Base-by-base conservation (phyloP, 2,797 vertebrate genomes). In the Phataginus tricuspis region DNA sequence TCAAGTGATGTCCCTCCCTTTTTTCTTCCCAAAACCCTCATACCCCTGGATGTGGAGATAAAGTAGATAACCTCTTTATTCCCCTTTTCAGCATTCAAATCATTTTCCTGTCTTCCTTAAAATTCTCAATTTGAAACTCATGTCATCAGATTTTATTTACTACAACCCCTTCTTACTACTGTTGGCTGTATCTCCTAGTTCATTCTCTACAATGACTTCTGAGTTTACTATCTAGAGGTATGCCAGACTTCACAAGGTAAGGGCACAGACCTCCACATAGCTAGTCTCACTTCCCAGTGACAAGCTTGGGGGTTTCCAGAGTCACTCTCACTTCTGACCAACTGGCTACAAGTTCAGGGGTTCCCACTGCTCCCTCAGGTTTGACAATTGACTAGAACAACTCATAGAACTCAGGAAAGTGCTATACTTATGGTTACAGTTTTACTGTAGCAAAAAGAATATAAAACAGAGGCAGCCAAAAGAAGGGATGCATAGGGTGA, bases 381-480 rank as follows among this genome's bases (percentile, higher is more conserved):
- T 88, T 85, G 31, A 15, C 88, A 80, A 63, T 89, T 94, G n/a
- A 55, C 71, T 91, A 69, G 64, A 75, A 91, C 53, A 85, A 29
- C 55, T 51, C 25, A 34, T 4, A 89, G 59, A 88, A 80, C 27
- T 63, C 66, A 92, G 78, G 53, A 79, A 75, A 69, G 53, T 63
- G 45, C 25, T 55, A 7, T 25, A 23, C 31, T 78, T 79, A 61
- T 3, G 18, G 23, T 51, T 83, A 55, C 45, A 66, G 29, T 72
- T 90, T 93, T 37, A 91, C 82, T 63, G 37, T 71, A 42, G 39
- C 34, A 79, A 87, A 45, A 91, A 66, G 1, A 9, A 53, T 87
- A 31, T 23, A 78, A 84, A 90, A 31, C 34, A 92, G 68, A 89
- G 82, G 69, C 16, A 49, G 64, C 69, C 53, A 34, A 29, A 77